Percentiles rank a stretch among this genome's conserved stretches.
Evolutionary conservation across 1,140 invertebrate species (phyloP).

Genomic region (Drosophila carrolli): DNA sequence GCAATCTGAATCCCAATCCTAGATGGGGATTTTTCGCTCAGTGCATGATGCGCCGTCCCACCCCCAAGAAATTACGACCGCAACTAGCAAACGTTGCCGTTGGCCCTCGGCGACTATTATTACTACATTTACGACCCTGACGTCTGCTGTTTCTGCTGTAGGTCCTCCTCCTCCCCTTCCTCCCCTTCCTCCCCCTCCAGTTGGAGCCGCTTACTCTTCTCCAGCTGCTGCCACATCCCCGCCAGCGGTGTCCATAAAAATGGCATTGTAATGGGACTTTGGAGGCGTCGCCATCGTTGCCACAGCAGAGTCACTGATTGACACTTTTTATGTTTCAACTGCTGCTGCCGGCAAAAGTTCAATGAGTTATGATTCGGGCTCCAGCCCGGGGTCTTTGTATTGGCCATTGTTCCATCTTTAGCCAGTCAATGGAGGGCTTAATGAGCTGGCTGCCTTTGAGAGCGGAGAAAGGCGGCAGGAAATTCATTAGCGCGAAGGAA

Average conservation of each 20-base stretch:
- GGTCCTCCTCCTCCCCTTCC: constrained; percentile 28
- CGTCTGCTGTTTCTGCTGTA: constrained; percentile 44
- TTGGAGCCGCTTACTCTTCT: background rate
- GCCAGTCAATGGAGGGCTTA: constrained; percentile 51
- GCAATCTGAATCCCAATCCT: too few relatives aligned
- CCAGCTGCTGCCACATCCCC: constrained; percentile 12
- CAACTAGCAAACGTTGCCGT: constrained; percentile 39
- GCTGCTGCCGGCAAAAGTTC: constrained; percentile 62
- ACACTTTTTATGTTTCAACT: constrained; percentile 68
- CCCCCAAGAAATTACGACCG: constrained; percentile 20
- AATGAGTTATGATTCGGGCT: constrained; percentile 72
- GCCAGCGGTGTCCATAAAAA: constrained; percentile 46
- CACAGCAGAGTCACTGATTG: constrained; percentile 61
- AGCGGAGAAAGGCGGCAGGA: constrained; percentile 36
- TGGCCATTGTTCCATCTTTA: constrained; percentile 59
- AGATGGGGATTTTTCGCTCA: background rate
- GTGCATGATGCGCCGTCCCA: constrained; percentile 13
- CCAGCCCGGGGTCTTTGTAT: constrained; percentile 31
- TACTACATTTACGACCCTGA: constrained; percentile 70
- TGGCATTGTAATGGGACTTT: constrained; percentile 56
- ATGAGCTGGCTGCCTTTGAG: constrained; percentile 64
- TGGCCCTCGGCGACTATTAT: constrained; percentile 68
- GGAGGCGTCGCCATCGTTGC: constrained; percentile 45
- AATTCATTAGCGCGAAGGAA: constrained; percentile 60
- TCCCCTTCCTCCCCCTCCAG: background rate